Percentiles rank a stretch among this genome's conserved stretches.
Evolutionary conservation across 2,888 invertebrate genomes (phyloP).

Genomic region (Sisyra nigra): DNA sequence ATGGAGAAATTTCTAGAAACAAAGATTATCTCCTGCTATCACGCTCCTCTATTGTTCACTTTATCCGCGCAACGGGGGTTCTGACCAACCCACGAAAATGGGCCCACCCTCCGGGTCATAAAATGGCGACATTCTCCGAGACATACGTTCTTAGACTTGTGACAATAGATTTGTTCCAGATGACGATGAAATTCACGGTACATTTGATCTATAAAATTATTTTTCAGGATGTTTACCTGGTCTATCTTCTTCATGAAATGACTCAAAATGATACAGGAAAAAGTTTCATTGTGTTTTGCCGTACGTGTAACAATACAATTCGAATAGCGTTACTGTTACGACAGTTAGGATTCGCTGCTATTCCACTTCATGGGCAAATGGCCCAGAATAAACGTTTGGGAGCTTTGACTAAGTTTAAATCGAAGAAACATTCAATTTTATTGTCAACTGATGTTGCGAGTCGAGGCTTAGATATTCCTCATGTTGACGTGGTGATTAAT

Average conservation of each 20-base stretch:
- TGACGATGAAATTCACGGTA: neutral
- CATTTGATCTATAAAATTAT: constrained; percentile 7
- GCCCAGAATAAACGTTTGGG: constrained; percentile 92
- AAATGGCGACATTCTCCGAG: no score
- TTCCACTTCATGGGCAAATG: constrained; percentile 98
- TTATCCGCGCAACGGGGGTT: no score
- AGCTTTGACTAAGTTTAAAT: constrained; percentile 90
- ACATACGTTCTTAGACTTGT: no score
- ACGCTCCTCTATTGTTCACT: no score
- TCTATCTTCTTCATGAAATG: constrained; percentile 87
- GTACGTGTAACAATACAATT: constrained; percentile 86
- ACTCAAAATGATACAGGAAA: constrained; percentile 52
- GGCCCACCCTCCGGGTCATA: no score
- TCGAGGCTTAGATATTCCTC: constrained; percentile 95
- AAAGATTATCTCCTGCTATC: no score
- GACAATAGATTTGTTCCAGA: no score
- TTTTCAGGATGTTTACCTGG: constrained; percentile 82
- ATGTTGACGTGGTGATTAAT: constrained; percentile 95
- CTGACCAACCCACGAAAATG: no score
- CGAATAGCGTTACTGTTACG: constrained; percentile 77
- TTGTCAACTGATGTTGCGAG: constrained; percentile 99
- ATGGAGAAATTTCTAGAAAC: no score
- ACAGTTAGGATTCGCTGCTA: constrained; percentile 81
- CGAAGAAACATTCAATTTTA: constrained; percentile 78
- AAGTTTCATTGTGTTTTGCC: constrained; percentile 93